phyloP scores from a whole-genome alignment of 2,888 invertebrate genomes.

The Hofmannophila pseudospretella region DNA sequence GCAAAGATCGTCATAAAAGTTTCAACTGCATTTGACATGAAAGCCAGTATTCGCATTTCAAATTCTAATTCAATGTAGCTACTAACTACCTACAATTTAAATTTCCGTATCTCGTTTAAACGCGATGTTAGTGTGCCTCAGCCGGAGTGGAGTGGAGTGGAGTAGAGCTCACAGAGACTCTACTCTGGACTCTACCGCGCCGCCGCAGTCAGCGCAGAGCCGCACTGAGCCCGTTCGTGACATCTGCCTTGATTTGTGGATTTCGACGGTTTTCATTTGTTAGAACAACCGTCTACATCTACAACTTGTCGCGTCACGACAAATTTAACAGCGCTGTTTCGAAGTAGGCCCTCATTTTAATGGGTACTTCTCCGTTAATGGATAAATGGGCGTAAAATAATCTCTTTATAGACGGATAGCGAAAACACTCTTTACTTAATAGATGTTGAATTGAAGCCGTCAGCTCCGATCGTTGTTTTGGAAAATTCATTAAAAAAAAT shows the following conservation, averaged over 20 bases:
- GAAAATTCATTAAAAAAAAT: no score
- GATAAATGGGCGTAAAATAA: slow-evolving; percentile 3
- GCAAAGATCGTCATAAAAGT: no score
- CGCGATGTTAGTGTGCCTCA: neutral
- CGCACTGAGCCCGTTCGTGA: slow-evolving; percentile 32
- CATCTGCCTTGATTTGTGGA: slow-evolving; percentile 38
- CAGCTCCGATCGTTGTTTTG: neutral
- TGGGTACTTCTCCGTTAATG: slow-evolving; percentile 5
- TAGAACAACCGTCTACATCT: slow-evolving; percentile 6
- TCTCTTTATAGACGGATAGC: neutral
- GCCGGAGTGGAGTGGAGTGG: neutral
- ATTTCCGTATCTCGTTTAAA: neutral
- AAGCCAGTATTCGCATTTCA: no score
- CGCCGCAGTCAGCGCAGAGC: neutral
- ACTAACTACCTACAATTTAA: neutral
- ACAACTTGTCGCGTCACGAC: slow-evolving; percentile 17
- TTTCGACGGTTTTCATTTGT: slow-evolving; percentile 33
- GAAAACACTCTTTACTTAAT: neutral
- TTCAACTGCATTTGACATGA: no score
- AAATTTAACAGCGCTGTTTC: slow-evolving; percentile 6
- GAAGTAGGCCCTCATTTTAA: slow-evolving; percentile 7
- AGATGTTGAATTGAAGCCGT: neutral
- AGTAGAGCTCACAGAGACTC: neutral
- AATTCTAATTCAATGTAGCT: no score
- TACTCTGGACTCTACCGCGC: neutral